Base-by-base conservation (phyloP, 2,797 vertebrate genomes). In the Triplophysa yarkandensis region DNA sequence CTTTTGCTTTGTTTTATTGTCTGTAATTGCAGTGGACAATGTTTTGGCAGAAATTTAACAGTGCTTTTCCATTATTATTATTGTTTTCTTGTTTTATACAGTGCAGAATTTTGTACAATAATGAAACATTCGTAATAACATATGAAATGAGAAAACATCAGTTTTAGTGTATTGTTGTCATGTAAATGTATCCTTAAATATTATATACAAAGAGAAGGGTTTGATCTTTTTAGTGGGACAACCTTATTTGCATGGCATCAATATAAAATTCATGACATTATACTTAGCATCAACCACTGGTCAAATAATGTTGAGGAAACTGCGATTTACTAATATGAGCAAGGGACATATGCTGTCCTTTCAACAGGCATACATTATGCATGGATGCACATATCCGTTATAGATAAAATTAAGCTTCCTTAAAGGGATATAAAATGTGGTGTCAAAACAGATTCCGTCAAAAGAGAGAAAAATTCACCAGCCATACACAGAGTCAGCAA, bases 361-460 rank as follows among this genome's bases (percentile, higher is more conserved):
- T 74, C 17, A 28, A 78, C 80, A 82, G 76, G 27, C 21, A 16
- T 66, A 67, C 70, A 55, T 57, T 69, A 80, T 85, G 58, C 61
- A 77, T 52, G 61, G 21, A 64, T 46, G 30, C 75, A 76, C 71
- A 71, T 36, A 66, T 74, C 57, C 60, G 48, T 69, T 79, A 63
- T 41, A 73, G 50, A 41, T 43, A 72, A 69, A 77, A 81, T 72
- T 69, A 71, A 75, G 41, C 76, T 78, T 82, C 83, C 85, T 87
- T 84, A 79, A 34, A 88, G 87, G 85, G 83, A 87, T 80, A 87
- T 83, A 85, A 83, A 87, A 88, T 74, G 76, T 85, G 84, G 87
- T 86, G 87, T 89, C 90, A 88, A 79, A 81, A 79, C 79, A 80
- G 84, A 87, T 91, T 84, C 80, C 77, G 73, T 90, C 85, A 89